Conservation (phyloP, 2,888 invertebrate species). For the Drosophila cognata region DNA sequence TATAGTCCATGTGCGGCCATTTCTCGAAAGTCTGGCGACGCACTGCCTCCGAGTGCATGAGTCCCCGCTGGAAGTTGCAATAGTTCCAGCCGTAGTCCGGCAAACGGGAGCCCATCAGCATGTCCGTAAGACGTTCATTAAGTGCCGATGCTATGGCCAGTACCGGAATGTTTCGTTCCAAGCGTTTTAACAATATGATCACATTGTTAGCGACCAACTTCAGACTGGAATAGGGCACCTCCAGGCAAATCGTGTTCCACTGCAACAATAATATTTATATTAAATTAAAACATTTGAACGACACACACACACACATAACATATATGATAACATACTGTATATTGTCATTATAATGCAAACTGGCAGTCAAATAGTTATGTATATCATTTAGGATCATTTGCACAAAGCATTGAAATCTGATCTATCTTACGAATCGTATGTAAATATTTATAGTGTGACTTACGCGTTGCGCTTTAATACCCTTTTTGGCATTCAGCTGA, state of each 20-base stretch:
- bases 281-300: not conserved
- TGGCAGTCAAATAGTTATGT: not conserved
- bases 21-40: slow-evolving; percentile 95
- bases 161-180: slow-evolving; percentile 93
- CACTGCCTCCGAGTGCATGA: slow-evolving; percentile 97
- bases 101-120: slow-evolving; percentile 86
- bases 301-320: not conserved
- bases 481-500: slow-evolving; percentile 91
- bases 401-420: not conserved
- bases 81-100: slow-evolving; percentile 83
- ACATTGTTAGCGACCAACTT: slow-evolving; percentile 92
- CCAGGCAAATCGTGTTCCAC: slow-evolving; percentile 96
- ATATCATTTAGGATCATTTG: not conserved
- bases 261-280: slow-evolving; percentile 81
- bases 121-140: slow-evolving; percentile 93
- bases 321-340: not conserved
- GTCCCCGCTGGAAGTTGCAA: slow-evolving; percentile 85
- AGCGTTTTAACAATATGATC: slow-evolving; percentile 92
- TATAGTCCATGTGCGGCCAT: slow-evolving; percentile 99
- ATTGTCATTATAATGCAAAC: not conserved
- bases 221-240: slow-evolving; percentile 91
- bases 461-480: slow-evolving; percentile 96
- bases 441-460: slow-evolving; percentile 47
- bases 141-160: slow-evolving; percentile 95
- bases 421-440: not conserved